phyloP scores from a whole-genome alignment of 1,140 invertebrate species.

The Tetramorium alpestre region DNA sequence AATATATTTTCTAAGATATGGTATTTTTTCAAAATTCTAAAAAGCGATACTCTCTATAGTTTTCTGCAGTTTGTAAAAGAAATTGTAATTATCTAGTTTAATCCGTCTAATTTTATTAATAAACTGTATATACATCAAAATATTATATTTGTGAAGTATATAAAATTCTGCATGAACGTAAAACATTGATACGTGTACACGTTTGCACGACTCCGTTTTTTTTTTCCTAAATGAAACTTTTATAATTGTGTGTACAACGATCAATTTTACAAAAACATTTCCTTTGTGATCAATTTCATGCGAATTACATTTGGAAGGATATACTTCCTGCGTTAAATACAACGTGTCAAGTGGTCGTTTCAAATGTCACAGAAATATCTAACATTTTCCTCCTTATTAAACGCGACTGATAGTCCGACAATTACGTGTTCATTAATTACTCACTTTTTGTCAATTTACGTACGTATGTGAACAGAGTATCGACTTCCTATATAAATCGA shows the following conservation, averaged over 20 bases:
- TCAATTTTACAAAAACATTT: background rate
- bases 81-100: background rate
- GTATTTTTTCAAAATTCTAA: background rate
- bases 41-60: background rate
- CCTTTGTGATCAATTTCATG: background rate
- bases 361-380: background rate
- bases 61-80: background rate
- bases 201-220: background rate
- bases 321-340: background rate
- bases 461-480: background rate
- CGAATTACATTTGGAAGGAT: background rate
- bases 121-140: background rate
- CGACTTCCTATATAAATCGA: background rate
- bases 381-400: background rate
- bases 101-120: background rate
- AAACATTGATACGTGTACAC: background rate
- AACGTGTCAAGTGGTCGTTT: background rate
- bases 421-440: background rate
- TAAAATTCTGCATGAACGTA: background rate
- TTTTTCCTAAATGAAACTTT: background rate
- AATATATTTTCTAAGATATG: background rate
- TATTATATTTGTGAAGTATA: background rate
- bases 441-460: background rate
- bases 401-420: background rate
- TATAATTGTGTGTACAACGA: background rate